Evolutionary conservation across 2,113 vertebrate genomes (phyloP).

Genomic region (Sminthopsis crassicaudata): DNA sequence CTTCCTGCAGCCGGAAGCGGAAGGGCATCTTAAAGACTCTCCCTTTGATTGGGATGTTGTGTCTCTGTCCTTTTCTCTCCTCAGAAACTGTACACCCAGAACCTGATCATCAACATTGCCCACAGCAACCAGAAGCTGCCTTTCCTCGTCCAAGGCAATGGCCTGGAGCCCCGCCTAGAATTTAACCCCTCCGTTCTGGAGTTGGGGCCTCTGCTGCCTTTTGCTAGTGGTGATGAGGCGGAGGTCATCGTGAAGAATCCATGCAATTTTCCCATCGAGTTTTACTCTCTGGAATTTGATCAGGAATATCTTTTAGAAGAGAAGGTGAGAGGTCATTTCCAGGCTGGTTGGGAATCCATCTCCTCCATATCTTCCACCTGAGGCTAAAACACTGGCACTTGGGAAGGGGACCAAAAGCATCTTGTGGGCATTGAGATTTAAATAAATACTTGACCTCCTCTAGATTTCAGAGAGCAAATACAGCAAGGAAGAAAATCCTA

Average conservation of each 20-base stretch:
- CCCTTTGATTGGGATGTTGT: neutral
- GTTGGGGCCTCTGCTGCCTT: slow-evolving; percentile 87
- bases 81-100: slow-evolving; percentile 88
- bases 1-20: neutral
- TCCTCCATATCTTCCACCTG: neutral
- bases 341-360: neutral
- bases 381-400: neutral
- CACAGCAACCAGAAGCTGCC: slow-evolving; percentile 84
- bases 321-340: slow-evolving; percentile 83
- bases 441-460: too few species aligned
- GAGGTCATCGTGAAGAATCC: slow-evolving; percentile 90
- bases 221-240: slow-evolving; percentile 76
- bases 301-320: slow-evolving; percentile 90
- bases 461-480: neutral
- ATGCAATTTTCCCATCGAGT: slow-evolving; percentile 91
- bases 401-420: neutral
- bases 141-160: slow-evolving; percentile 84
- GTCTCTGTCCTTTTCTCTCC: slow-evolving; percentile 56
- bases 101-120: slow-evolving; percentile 82
- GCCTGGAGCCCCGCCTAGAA: slow-evolving; percentile 88
- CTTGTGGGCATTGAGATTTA: too few species aligned
- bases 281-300: slow-evolving; percentile 94
- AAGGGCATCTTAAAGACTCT: neutral
- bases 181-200: slow-evolving; percentile 84
- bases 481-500: neutral